Conservation (phyloP, 2,888 invertebrate species). For the Drepana falcataria region DNA sequence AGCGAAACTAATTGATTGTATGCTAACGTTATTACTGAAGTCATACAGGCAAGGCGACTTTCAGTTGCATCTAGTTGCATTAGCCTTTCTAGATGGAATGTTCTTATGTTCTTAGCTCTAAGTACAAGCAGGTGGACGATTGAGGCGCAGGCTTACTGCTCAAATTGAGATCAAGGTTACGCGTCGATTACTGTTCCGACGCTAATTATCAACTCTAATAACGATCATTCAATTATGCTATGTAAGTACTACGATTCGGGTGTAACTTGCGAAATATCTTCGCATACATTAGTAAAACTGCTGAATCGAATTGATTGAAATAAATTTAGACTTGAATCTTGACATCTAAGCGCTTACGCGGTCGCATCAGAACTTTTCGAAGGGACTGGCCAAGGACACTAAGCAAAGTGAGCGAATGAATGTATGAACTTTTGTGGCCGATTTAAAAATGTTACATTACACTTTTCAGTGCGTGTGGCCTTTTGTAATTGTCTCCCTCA, state of each 20-base stretch:
- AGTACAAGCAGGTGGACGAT: slow-evolving; percentile 46
- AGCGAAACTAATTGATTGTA: slow-evolving; percentile 22
- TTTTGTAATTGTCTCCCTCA: slow-evolving; percentile 29
- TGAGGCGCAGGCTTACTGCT: slow-evolving; percentile 30
- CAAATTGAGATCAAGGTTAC: slow-evolving; percentile 65
- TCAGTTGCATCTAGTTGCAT: slow-evolving; percentile 8
- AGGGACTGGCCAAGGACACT: slow-evolving; percentile 57
- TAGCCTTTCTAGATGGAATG: slow-evolving; percentile 28
- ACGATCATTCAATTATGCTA: slow-evolving; percentile 23
- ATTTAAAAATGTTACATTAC: slow-evolving; percentile 35
- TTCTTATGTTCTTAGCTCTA: slow-evolving; percentile 25
- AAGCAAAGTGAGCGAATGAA: slow-evolving; percentile 44
- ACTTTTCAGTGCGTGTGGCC: slow-evolving; percentile 38
- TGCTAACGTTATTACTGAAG: not conserved
- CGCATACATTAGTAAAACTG: no score
- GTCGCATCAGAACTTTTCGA: slow-evolving; percentile 41
- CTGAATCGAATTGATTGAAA: not conserved
- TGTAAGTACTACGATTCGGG: slow-evolving; percentile 4
- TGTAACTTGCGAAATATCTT: not conserved
- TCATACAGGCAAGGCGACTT: slow-evolving; percentile 6
- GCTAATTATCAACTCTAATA: slow-evolving; percentile 57
- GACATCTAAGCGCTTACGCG: slow-evolving; percentile 18
- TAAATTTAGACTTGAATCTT: not conserved
- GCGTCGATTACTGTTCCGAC: slow-evolving; percentile 42
- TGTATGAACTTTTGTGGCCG: slow-evolving; percentile 41